phyloP scores from a whole-genome alignment of 2,888 invertebrate genomes.

The Linnaemya vulpina region DNA sequence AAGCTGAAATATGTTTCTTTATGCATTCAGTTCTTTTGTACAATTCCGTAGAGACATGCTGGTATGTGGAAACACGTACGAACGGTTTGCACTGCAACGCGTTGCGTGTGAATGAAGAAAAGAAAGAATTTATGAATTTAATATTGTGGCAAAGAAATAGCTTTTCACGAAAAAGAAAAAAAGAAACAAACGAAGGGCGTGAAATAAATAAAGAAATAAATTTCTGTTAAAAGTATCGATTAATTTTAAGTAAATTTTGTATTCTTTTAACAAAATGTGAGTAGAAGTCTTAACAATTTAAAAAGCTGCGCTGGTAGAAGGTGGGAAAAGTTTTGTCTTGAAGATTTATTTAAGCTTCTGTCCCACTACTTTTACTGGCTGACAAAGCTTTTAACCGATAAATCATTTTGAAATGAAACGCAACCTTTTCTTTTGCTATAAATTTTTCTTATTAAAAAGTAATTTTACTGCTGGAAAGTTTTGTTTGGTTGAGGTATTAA shows the following conservation, averaged over 20 bases:
- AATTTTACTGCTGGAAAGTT: background rate
- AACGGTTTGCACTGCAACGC: slow-evolving; percentile 12
- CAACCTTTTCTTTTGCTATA: background rate
- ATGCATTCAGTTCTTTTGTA: background rate
- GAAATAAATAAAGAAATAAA: background rate
- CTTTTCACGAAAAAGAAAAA: background rate
- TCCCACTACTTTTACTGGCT: background rate
- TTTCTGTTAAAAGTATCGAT: background rate
- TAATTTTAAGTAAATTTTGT: background rate
- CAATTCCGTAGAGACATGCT: slow-evolving; percentile 41
- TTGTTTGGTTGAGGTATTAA: background rate
- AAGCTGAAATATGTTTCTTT: slow-evolving; percentile 1
- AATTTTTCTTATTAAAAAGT: background rate
- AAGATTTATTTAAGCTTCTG: no score
- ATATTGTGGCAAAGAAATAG: slow-evolving; percentile 13
- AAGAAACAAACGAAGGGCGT: background rate
- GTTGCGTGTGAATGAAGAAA: background rate
- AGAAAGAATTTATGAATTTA: slow-evolving; percentile 39
- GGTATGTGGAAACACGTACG: slow-evolving; percentile 51
- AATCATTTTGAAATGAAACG: background rate
- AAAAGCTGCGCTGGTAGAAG: no score
- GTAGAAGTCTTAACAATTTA: no score
- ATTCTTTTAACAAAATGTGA: no score
- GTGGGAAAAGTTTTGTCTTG: no score
- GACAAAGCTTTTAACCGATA: background rate